These are phyloP conservation scores for Dynastes grantii DNA, from an alignment of 2,888 invertebrate species.

Conservation along the genomic window DNA sequence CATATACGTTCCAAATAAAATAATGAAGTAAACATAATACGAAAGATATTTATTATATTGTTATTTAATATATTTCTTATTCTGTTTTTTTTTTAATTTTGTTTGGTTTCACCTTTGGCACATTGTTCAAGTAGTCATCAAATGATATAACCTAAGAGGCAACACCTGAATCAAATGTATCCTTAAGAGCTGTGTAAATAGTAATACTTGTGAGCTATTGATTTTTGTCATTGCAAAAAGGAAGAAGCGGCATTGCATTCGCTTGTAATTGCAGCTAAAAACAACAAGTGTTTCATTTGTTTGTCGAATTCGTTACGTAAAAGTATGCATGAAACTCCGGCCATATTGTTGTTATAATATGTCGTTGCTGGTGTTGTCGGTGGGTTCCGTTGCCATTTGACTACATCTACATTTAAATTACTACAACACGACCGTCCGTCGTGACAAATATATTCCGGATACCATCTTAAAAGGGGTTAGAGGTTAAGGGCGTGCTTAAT, in stretches of 20 bases:
- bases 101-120: no score
- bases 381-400: conserved; percentile 34
- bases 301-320: background rate
- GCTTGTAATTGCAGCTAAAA: background rate
- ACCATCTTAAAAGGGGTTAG: conserved; percentile 58
- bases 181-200: no score
- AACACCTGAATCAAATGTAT: no score
- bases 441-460: conserved; percentile 66
- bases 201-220: no score
- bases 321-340: background rate
- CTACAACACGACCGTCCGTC: conserved; percentile 63
- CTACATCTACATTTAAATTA: conserved; percentile 65
- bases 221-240: no score
- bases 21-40: no score
- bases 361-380: conserved; percentile 17
- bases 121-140: no score
- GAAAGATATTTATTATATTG: no score
- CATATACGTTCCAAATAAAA: no score
- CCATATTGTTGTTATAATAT: conserved; percentile 20
- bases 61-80: no score
- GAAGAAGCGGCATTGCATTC: background rate
- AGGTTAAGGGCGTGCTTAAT: conserved; percentile 54
- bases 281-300: background rate
- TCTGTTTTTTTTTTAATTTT: no score
- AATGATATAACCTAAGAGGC: no score